phyloP scores from a whole-genome alignment of 2,113 vertebrate species.

The Mus spicilegus region DNA sequence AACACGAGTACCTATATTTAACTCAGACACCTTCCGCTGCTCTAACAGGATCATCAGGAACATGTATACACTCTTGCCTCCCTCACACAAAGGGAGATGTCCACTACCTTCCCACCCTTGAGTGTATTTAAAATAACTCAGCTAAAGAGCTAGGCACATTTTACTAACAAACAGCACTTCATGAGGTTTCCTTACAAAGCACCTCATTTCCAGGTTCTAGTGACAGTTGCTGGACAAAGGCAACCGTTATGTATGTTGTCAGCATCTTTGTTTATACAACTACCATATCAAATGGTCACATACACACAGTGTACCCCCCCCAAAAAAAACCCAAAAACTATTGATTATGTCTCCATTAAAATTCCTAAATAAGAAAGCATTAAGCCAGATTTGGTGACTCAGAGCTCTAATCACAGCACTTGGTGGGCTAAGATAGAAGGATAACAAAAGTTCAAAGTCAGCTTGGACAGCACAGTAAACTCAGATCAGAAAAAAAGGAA shows the following conservation, averaged over 20 bases:
- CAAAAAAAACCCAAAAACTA: background rate
- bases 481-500: background rate
- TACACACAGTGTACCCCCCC: background rate
- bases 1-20: background rate
- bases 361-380: background rate
- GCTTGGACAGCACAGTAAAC: background rate
- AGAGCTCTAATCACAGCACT: background rate
- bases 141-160: background rate
- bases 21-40: background rate
- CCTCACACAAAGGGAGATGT: background rate
- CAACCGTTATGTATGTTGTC: background rate
- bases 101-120: background rate
- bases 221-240: background rate
- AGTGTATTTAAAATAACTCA: background rate
- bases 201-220: background rate
- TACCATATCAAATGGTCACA: background rate
- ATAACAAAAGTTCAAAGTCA: background rate
- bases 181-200: background rate
- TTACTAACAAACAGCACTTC: conserved; percentile 6
- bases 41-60: background rate
- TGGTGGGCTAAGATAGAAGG: background rate
- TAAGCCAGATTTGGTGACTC: background rate
- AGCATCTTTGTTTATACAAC: background rate
- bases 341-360: background rate
- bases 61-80: background rate